Percentiles rank a stretch among this genome's conserved stretches.
Conservation (phyloP, 2,113 vertebrate species). For the Nyctereutes procyonoides region DNA sequence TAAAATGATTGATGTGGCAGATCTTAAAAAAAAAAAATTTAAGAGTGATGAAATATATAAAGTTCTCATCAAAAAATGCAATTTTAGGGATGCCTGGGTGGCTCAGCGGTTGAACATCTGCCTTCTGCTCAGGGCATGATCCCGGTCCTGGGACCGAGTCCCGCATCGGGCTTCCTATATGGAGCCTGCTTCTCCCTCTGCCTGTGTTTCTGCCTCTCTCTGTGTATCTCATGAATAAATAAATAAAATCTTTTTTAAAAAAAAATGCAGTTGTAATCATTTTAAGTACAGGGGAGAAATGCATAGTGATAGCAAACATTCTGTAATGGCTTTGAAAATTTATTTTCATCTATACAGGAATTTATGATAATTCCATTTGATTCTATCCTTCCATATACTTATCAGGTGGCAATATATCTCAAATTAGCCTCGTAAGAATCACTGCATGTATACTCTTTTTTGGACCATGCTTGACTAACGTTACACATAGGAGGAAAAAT, state of each 20-base stretch:
- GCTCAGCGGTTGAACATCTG: too few species aligned
- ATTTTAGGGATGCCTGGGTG: neutral
- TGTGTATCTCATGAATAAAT: too few species aligned
- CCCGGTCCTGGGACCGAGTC: too few species aligned
- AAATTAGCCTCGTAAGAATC: neutral
- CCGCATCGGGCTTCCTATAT: too few species aligned
- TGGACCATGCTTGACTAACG: neutral
- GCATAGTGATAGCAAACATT: neutral
- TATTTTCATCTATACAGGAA: neutral
- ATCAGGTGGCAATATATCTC: neutral
- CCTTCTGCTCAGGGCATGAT: too few species aligned
- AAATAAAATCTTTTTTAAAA: neutral
- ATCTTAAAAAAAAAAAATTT: neutral
- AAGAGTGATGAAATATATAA: neutral
- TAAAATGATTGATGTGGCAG: neutral
- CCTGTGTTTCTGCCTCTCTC: too few species aligned
- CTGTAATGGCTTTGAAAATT: slow-evolving; percentile 21
- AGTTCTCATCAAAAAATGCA: neutral
- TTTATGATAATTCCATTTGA: neutral
- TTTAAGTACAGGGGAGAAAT: neutral
- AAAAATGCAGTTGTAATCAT: neutral
- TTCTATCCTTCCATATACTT: neutral
- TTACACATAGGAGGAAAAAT: neutral
- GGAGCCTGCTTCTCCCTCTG: too few species aligned
- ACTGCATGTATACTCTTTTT: neutral